Base-by-base conservation (phyloP, 2,113 vertebrate genomes). In the Bufo gargarizans region DNA sequence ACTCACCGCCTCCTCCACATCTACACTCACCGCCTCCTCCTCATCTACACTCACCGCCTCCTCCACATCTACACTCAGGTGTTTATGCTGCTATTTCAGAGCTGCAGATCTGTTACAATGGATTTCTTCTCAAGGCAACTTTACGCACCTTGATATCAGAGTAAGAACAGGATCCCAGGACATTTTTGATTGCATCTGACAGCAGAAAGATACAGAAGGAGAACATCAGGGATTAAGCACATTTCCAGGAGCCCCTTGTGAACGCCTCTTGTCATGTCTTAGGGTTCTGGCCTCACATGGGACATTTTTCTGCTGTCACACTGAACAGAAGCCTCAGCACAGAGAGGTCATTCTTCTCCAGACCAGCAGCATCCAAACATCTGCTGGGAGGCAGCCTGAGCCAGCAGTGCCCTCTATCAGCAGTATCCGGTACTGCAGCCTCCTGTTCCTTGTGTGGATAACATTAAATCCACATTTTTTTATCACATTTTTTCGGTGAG, bases 391-490 rank as follows among this genome's bases (percentile, higher is more conserved):
- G 22, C 56, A 77, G 56, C 20, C 7, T 65, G 84, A 1, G 55
- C 14, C 58, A 16, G 47, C 43, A 78, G 72, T 56, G 84, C 84
- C 74, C 84, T 17, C 84, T 86, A 47, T 17, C 45, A 20, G 84
- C 4, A 17, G 7, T 4, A 45, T 5, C 33, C 12, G 55, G 84
- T 72, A 84, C 65, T 84, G 67, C 71, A 49, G 10, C 49, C 49
- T 6, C 80, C 67, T 71, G 43, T 9, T 8, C n/a, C n/a, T 7
- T n/a, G 0, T 14, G 33, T 43, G 13, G 43, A 8, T 3, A 47
- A 45, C 80, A 0, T 17, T 3, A 17, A 82, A 47, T 17, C 14
- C 69, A 33, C 33, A 33, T 33, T 33, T 33, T 33, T 33, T 33
- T 33, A 33, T 33, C 33, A 1, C 0, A 1, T 33, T 33, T 33